Percentiles rank a stretch among this genome's conserved stretches.
These are phyloP conservation scores for Lithodes maja DNA, from an alignment of 2,888 invertebrate genomes.

Conservation along the genomic window DNA sequence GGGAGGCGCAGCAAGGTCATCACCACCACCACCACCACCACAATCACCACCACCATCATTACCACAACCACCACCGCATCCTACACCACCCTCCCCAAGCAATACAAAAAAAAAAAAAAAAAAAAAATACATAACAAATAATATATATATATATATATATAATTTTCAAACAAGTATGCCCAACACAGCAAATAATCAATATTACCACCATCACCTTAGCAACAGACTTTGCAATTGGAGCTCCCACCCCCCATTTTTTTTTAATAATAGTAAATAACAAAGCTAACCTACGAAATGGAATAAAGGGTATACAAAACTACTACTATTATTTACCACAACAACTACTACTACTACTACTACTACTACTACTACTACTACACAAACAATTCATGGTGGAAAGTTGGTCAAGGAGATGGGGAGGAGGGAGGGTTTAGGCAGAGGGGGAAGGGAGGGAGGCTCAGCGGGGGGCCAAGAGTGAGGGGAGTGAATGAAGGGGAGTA, in stretches of 20 bases:
- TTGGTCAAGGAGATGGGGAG: not conserved
- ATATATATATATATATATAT: no score
- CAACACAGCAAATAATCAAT: no score
- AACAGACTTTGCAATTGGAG: no score
- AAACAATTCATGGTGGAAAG: not conserved
- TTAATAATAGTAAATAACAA: no score
- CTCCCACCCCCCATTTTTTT: no score
- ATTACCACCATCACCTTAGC: not conserved
- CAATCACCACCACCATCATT: not conserved
- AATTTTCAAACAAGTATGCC: no score
- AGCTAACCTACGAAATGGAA: no score
- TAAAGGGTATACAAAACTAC: not conserved
- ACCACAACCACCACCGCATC: not conserved
- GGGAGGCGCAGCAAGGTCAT: slow-evolving; percentile 63
- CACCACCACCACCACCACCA: slow-evolving; percentile 9
- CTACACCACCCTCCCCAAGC: not conserved
- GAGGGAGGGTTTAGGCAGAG: slow-evolving; percentile 6
- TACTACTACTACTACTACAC: not conserved
- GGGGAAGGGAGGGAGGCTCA: not conserved
- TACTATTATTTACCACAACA: not conserved
- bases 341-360: not conserved
- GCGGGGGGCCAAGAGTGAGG: not conserved
- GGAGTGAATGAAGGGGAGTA: no score
- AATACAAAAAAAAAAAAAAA: no score
- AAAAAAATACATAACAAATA: no score